A percentile compares a stretch with the other conserved stretches of the same genome.
These are phyloP conservation scores for Gobio gobio DNA, from an alignment of 2,113 vertebrate genomes.

Conservation along the genomic window DNA sequence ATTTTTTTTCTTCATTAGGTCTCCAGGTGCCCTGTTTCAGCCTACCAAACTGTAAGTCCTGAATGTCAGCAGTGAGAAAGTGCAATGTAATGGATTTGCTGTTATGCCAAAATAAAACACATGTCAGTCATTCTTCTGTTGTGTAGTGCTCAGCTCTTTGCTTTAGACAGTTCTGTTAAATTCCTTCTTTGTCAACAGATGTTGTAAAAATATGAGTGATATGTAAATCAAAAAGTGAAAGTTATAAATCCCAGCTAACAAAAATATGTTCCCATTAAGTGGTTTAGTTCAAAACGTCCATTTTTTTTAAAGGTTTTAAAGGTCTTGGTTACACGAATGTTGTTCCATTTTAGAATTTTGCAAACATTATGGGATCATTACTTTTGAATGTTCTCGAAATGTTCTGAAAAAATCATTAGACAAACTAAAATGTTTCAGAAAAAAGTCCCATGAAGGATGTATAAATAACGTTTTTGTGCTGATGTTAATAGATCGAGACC, in stretches of 20 bases:
- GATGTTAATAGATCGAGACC: too few species aligned
- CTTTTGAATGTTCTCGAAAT: too few species aligned
- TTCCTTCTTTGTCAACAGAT: not conserved
- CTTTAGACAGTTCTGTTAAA: not conserved
- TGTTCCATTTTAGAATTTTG: too few species aligned
- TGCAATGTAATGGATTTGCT: conserved; percentile 33
- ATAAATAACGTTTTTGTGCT: too few species aligned
- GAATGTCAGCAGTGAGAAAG: conserved; percentile 41
- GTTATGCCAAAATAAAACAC: conserved; percentile 46
- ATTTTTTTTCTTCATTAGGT: conserved; percentile 34
- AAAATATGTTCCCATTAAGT: too few species aligned
- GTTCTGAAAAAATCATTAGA: too few species aligned
- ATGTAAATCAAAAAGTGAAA: not conserved
- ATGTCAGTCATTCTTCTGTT: conserved; percentile 18
- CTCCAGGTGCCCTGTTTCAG: conserved; percentile 40
- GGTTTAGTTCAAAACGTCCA: too few species aligned
- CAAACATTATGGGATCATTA: too few species aligned
- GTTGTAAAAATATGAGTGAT: not conserved
- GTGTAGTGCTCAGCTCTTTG: not conserved
- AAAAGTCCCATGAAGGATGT: too few species aligned
- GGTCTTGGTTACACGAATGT: too few species aligned
- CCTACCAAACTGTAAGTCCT: conserved; percentile 32
- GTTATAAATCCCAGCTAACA: not conserved
- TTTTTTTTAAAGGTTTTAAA: too few species aligned
- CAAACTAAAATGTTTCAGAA: too few species aligned